These are phyloP conservation scores for Anoplophora glabripennis DNA, from an alignment of 1,140 invertebrate genomes.

Conservation along the genomic window DNA sequence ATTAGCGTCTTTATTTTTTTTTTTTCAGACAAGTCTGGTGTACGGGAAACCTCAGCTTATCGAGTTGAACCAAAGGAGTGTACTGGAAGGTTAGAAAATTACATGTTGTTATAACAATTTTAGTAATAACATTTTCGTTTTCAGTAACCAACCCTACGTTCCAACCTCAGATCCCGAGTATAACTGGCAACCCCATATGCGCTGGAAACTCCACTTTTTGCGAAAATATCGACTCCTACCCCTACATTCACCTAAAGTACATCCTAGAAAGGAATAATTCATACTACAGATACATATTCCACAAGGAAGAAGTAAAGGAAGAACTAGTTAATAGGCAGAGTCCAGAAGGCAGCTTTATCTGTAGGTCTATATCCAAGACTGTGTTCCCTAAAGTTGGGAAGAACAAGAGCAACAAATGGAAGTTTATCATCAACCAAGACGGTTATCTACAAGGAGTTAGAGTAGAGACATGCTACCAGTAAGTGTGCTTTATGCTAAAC, in stretches of 20 bases:
- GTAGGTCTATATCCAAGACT: constrained; percentile 31
- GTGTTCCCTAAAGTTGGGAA: constrained; percentile 43
- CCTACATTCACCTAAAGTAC: constrained; percentile 31
- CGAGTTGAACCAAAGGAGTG: too few species aligned
- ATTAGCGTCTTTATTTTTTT: too few species aligned
- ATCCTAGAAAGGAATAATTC: constrained; percentile 24
- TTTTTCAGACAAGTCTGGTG: too few species aligned
- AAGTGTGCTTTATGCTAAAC: too few species aligned
- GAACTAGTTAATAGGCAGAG: constrained; percentile 31
- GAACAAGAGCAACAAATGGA: constrained; percentile 52
- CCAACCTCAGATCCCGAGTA: neutral
- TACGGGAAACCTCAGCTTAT: too few species aligned
- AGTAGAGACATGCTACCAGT: constrained; percentile 56
- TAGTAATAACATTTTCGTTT: too few species aligned
- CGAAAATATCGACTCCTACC: constrained; percentile 39
- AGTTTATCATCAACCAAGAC: constrained; percentile 57
- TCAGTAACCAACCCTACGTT: too few species aligned
- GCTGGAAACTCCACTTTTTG: constrained; percentile 37
- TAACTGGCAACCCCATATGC: constrained; percentile 33
- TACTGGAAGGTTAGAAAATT: too few species aligned
- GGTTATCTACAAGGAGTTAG: constrained; percentile 56
- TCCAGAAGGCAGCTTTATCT: constrained; percentile 35
- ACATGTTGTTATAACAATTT: too few species aligned
- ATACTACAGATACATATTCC: neutral
- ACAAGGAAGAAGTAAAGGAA: constrained; percentile 27